Base-by-base conservation (phyloP, 1,140 invertebrate species). In the Leptinotarsa undecemlineata region DNA sequence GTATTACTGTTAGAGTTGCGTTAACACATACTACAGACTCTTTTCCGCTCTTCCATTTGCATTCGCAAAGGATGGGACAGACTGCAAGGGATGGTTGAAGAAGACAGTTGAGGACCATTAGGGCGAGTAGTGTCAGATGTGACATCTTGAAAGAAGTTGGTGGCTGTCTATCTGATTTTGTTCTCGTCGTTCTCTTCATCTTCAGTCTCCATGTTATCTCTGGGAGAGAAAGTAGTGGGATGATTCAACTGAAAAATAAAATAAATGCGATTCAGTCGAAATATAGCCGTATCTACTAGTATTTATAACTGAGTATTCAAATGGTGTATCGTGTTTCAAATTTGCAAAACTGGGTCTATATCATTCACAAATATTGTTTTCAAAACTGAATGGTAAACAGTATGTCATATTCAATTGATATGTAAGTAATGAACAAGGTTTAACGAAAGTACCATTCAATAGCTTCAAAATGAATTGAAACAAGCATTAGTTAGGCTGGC, bases 1-100 rank as follows among this genome's bases (percentile, higher is more conserved):
- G 94, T 61, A 95, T 88, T 76, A 87, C 86, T 66, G 89, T 89
- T 69, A 95, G 87, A 79, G 92, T 92, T 71, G 91, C 90, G 81
- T 90, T 90, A 71, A 89, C 86, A 86, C 93, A 95, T 74, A 93
- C 88, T 61, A 92, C 93, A 42, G 92, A 93, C 85, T 94, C 92
- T 85, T 95, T 95, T 76, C 93, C 93, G 81, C 90, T 91, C 82
- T 93, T 92, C 94, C 94, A 95, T 84, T 94, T 94, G 86, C 94
- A 95, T 83, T 94, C 91, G 86, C 94, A 95, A 76, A 90, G 87
- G 66, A 87, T 87, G 33, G 92, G 92, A 83, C 92, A 93, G 77
- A 90, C 88, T 79, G 87, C 88, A 76, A 87, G 85, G 20, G 81
- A 42, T 48, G 76, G 78, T 70, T 81, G 80, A 14, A 74, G 71